A percentile compares a stretch with the other conserved stretches of the same genome.
Evolutionary conservation across 2,797 vertebrate species (phyloP).

Genomic region (Okamejei kenojei): DNA sequence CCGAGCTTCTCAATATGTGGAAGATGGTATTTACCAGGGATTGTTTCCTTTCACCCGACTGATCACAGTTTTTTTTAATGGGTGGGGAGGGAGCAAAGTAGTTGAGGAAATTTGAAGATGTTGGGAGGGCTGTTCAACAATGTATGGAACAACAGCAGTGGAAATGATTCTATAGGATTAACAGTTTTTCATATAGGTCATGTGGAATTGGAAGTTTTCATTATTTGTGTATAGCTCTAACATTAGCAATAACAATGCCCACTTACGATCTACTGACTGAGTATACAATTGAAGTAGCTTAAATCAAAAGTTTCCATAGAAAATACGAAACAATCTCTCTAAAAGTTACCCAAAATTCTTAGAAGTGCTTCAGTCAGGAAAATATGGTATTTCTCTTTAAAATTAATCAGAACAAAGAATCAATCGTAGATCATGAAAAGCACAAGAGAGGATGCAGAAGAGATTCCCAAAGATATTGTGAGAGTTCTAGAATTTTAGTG

Average conservation of each 20-base stretch:
- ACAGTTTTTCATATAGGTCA: neutral
- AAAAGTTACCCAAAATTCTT: neutral
- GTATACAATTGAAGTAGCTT: neutral
- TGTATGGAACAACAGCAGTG: slow-evolving; percentile 39
- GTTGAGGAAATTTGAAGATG: slow-evolving; percentile 32
- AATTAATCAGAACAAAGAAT: neutral
- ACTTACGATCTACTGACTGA: neutral
- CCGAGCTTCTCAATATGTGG: neutral
- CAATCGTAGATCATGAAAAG: neutral
- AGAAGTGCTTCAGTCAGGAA: neutral
- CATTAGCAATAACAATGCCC: neutral
- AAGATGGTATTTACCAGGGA: neutral
- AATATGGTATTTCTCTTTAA: neutral
- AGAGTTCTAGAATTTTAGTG: too few species aligned
- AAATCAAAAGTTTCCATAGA: neutral
- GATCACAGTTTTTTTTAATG: neutral
- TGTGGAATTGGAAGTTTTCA: neutral
- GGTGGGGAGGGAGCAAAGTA: too few species aligned
- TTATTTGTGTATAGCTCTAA: neutral
- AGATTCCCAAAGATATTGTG: too few species aligned
- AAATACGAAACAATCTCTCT: neutral
- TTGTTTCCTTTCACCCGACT: neutral
- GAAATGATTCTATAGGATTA: neutral
- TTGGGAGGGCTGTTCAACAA: slow-evolving; percentile 41
- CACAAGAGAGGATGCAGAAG: too few species aligned